A percentile compares a stretch with the other conserved stretches of the same genome.
Evolutionary conservation across 2,888 invertebrate genomes (phyloP).

Genomic region (Drosophila sordidula): DNA sequence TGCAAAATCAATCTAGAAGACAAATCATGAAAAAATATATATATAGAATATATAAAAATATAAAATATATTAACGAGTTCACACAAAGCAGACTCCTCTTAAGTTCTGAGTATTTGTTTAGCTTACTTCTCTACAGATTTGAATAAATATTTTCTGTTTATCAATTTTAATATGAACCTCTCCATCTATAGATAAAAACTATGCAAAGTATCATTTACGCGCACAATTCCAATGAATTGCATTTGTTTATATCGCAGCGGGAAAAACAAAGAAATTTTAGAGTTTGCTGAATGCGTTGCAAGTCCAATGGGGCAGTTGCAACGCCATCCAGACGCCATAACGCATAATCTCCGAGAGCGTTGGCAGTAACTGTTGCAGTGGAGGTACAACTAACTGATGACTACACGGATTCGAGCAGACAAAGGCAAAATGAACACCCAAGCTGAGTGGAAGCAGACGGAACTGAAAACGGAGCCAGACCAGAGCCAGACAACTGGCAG

Average conservation of each 20-base stretch:
- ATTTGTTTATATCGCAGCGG: constrained; percentile 21
- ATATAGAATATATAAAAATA: no score
- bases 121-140: no score
- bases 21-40: no score
- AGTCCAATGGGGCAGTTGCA: constrained; percentile 3
- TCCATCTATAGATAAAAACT: background rate
- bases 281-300: background rate
- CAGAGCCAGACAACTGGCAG: constrained; percentile 51
- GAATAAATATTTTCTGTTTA: no score
- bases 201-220: constrained; percentile 2
- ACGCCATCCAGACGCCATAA: background rate
- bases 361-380: constrained; percentile 9
- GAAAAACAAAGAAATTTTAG: constrained; percentile 11
- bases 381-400: constrained; percentile 31
- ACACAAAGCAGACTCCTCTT: no score
- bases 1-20: no score
- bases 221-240: background rate
- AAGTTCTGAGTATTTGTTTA: no score
- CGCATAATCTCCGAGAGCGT: background rate
- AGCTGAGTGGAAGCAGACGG: constrained; percentile 14
- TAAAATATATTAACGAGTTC: no score
- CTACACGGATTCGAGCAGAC: constrained; percentile 34
- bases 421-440: constrained; percentile 12
- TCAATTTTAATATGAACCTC: no score
- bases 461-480: constrained; percentile 30